phyloP scores from a whole-genome alignment of 2,113 vertebrate genomes.

The Emydura subglobosa region DNA sequence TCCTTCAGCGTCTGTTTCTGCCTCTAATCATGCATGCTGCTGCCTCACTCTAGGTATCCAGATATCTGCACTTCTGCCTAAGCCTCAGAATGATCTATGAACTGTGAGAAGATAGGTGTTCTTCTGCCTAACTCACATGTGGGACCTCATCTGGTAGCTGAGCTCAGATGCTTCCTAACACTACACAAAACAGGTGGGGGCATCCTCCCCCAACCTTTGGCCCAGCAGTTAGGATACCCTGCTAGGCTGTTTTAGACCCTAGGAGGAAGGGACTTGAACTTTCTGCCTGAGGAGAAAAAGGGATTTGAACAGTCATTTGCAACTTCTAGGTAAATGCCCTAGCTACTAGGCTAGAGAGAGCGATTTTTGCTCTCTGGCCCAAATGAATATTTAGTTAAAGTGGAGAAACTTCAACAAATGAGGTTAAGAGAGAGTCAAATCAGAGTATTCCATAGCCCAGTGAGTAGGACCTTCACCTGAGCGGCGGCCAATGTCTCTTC shows the following conservation, averaged over 20 bases:
- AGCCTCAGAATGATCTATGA: not conserved
- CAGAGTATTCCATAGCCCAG: not conserved
- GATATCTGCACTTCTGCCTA: not conserved
- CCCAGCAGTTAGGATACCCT: not conserved
- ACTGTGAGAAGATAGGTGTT: not conserved
- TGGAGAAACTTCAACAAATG: not conserved
- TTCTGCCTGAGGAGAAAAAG: not conserved
- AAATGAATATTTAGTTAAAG: not conserved
- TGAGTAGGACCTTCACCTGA: not conserved
- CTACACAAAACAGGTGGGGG: too few relatives aligned
- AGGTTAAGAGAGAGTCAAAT: not conserved
- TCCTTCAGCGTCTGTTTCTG: not conserved
- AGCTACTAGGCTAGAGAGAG: not conserved
- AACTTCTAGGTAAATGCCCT: too few relatives aligned
- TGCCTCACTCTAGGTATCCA: not conserved
- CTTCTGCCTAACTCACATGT: not conserved
- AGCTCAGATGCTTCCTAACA: not conserved
- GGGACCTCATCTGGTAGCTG: not conserved
- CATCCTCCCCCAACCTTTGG: too few relatives aligned
- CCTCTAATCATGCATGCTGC: not conserved
- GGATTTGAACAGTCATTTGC: too few relatives aligned
- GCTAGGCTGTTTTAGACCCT: not conserved
- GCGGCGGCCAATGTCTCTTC: not conserved
- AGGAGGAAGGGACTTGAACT: not conserved
- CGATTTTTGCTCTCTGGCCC: not conserved